phyloP scores from a whole-genome alignment of 2,888 invertebrate genomes.

The Bombylius major region DNA sequence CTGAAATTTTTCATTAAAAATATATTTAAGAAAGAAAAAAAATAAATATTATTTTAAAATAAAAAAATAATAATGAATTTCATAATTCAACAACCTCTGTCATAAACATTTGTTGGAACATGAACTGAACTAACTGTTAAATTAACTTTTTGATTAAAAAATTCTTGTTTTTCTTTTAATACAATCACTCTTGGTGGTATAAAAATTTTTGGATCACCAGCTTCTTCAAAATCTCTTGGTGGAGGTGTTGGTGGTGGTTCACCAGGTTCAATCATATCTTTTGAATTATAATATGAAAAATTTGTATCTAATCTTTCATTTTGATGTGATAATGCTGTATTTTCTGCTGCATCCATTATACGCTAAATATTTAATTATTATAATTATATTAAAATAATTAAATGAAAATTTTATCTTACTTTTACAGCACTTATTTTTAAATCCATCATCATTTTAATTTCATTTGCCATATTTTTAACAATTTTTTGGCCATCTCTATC shows the following conservation, averaged over 20 bases:
- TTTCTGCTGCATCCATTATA: conserved; percentile 80
- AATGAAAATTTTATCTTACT: conserved; percentile 34
- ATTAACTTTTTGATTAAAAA: conserved; percentile 65
- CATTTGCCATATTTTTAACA: conserved; percentile 69
- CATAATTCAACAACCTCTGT: conserved; percentile 47
- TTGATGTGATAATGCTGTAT: conserved; percentile 54
- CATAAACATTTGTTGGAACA: conserved; percentile 91
- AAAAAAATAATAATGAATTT: conserved; percentile 3
- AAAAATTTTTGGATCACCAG: conserved; percentile 43
- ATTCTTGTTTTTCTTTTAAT: conserved; percentile 57
- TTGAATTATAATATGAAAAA: conserved; percentile 58
- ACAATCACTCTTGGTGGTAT: conserved; percentile 49
- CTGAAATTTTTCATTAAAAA: conserved; percentile 36
- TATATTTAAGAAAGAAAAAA: conserved; percentile 9
- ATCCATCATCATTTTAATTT: conserved; percentile 79
- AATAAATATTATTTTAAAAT: neutral
- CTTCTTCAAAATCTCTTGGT: conserved; percentile 41
- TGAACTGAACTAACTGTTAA: conserved; percentile 78
- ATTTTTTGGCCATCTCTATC: conserved; percentile 64
- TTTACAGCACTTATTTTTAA: conserved; percentile 77
- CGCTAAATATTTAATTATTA: conserved; percentile 39
- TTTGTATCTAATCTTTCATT: conserved; percentile 43
- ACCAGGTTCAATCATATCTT: conserved; percentile 50
- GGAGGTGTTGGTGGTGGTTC: conserved; percentile 40
- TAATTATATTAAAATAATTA: neutral